phyloP scores from a whole-genome alignment of 2,797 vertebrate genomes.

The Pantherophis alleghaniensis region DNA sequence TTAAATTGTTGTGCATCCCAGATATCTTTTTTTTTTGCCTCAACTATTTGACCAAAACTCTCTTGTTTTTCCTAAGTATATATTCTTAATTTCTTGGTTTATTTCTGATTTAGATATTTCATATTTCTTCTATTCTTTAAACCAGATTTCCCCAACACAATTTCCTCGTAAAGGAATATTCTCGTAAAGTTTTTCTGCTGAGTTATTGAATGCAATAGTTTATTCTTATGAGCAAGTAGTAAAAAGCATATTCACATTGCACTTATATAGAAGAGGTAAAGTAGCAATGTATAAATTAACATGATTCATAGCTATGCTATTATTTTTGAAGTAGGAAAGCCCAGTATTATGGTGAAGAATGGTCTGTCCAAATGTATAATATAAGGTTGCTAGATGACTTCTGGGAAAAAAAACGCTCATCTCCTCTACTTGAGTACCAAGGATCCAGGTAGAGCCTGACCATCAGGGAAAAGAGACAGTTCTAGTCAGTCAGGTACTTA shows the following conservation, averaged over 20 bases:
- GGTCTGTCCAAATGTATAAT: no score
- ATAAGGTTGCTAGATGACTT: not conserved
- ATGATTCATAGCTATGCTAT: rapidly evolving
- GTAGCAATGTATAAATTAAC: not conserved
- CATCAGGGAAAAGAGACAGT: not conserved
- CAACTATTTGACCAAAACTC: not conserved
- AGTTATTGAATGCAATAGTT: not conserved
- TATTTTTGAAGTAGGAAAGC: not conserved
- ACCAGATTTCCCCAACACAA: not conserved
- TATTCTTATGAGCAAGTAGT: not conserved
- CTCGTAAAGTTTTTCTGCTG: not conserved
- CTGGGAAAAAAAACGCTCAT: not conserved
- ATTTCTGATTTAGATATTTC: not conserved
- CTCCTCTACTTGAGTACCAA: not conserved
- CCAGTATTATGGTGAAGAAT: not conserved
- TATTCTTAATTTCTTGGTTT: not conserved
- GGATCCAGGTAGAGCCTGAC: not conserved
- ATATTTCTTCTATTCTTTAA: not conserved
- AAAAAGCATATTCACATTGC: not conserved
- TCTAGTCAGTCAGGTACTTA: not conserved
- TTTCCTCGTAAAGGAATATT: not conserved
- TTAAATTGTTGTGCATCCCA: not conserved
- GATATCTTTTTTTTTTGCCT: not conserved
- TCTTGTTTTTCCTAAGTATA: not conserved
- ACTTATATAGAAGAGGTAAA: not conserved